These are phyloP conservation scores for Ametastegia equiseti DNA, from an alignment of 2,888 invertebrate genomes.

Conservation along the genomic window DNA sequence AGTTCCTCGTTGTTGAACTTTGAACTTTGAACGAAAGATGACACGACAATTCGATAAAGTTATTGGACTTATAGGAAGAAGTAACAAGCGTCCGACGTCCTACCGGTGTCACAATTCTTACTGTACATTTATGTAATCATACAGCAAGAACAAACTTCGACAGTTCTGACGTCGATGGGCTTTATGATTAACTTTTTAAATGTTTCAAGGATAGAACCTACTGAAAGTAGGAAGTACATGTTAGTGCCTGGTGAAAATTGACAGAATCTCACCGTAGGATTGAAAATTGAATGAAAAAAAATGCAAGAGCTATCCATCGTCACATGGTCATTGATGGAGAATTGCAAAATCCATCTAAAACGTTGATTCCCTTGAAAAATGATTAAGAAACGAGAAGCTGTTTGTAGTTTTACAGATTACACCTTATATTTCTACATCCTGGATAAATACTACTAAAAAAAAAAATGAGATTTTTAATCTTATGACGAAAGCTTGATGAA, in stretches of 20 bases:
- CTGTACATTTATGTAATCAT: background rate
- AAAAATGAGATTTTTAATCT: too few species aligned
- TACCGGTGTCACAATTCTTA: background rate
- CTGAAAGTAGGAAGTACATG: background rate
- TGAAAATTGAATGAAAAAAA: too few species aligned
- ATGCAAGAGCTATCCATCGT: too few species aligned
- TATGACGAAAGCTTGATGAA: too few species aligned
- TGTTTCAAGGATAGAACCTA: background rate
- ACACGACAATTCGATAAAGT: slow-evolving; percentile 29
- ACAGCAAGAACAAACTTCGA: background rate
- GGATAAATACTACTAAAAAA: too few species aligned
- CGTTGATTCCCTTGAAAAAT: too few species aligned
- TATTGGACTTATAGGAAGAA: background rate
- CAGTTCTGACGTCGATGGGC: background rate
- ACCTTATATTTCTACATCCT: too few species aligned
- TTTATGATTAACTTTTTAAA: background rate
- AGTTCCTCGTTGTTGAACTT: slow-evolving; percentile 22
- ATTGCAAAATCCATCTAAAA: too few species aligned
- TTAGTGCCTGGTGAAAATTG: background rate
- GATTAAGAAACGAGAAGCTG: too few species aligned
- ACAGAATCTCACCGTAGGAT: too few species aligned
- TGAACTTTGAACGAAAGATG: slow-evolving; percentile 1
- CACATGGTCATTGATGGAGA: too few species aligned
- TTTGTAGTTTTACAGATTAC: too few species aligned
- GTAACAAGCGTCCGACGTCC: background rate